phyloP scores from a whole-genome alignment of 2,888 invertebrate genomes.

The Linnaemya tessellans region DNA sequence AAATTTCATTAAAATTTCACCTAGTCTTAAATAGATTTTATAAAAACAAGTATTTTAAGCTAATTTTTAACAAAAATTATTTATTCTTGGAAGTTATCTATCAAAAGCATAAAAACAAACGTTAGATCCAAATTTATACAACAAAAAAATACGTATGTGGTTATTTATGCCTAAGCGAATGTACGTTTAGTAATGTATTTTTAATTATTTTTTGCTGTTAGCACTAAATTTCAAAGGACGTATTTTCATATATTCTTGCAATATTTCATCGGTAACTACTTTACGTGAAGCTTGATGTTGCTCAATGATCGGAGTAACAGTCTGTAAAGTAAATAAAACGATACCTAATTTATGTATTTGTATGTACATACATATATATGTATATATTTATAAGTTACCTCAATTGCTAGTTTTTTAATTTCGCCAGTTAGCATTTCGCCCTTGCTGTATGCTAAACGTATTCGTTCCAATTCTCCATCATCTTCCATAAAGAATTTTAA shows the following conservation, averaged over 20 bases:
- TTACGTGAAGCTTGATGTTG: slow-evolving; percentile 92
- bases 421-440: slow-evolving; percentile 97
- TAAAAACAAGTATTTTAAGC: too few species aligned
- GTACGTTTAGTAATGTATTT: not conserved
- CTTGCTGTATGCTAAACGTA: slow-evolving; percentile 83
- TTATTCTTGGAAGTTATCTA: not conserved
- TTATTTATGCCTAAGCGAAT: not conserved
- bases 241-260: slow-evolving; percentile 93
- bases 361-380: not conserved
- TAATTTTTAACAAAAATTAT: not conserved
- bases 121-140: slow-evolving; percentile 29
- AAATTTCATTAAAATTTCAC: too few species aligned
- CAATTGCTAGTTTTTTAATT: slow-evolving; percentile 95
- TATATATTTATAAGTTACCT: slow-evolving; percentile 79
- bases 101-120: not conserved
- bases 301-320: slow-evolving; percentile 90
- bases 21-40: not conserved
- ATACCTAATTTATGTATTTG: not conserved
- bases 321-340: slow-evolving; percentile 74
- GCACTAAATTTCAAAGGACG: slow-evolving; percentile 87
- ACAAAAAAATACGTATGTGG: slow-evolving; percentile 32
- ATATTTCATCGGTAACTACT: slow-evolving; percentile 92
- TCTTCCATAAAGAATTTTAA: slow-evolving; percentile 97
- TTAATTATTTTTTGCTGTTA: slow-evolving; percentile 23
- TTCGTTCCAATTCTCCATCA: slow-evolving; percentile 91